These are phyloP conservation scores for Leuciscus idus DNA, from an alignment of 2,113 vertebrate genomes.

Conservation along the genomic window DNA sequence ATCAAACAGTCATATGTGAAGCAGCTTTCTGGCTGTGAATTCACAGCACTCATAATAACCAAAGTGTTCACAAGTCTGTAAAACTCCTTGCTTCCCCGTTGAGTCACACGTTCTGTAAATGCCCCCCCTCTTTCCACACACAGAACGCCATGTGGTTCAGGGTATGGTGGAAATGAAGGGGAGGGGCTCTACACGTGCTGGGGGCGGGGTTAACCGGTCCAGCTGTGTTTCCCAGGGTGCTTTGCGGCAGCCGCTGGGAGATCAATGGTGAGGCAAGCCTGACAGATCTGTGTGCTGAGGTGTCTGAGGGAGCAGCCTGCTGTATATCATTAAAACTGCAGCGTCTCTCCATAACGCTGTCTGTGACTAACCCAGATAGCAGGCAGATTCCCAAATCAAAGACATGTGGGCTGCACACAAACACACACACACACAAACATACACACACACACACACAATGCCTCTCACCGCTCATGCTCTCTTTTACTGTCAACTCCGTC, in stretches of 20 bases:
- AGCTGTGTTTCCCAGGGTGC: slow-evolving; percentile 63
- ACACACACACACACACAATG: slow-evolving; percentile 16
- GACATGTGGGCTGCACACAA: slow-evolving; percentile 50
- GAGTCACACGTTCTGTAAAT: slow-evolving; percentile 22
- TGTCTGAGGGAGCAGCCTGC: slow-evolving; percentile 63
- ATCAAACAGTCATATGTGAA: slow-evolving; percentile 40
- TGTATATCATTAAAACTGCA: slow-evolving; percentile 65
- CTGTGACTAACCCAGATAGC: slow-evolving; percentile 63
- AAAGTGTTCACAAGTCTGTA: slow-evolving; percentile 45
- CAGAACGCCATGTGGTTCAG: neutral
- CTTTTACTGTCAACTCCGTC: slow-evolving; percentile 33
- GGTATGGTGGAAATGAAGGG: neutral
- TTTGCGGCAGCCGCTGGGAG: slow-evolving; percentile 53
- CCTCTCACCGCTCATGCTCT: neutral
- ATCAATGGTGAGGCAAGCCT: slow-evolving; percentile 61
- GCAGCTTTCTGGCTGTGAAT: slow-evolving; percentile 28
- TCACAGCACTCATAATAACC: slow-evolving; percentile 23
- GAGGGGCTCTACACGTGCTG: slow-evolving; percentile 35
- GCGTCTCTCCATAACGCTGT: slow-evolving; percentile 53
- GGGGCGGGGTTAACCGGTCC: slow-evolving; percentile 49
- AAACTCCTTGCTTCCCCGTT: slow-evolving; percentile 12
- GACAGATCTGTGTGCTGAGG: slow-evolving; percentile 62
- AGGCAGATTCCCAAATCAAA: slow-evolving; percentile 64
- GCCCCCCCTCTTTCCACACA: neutral
- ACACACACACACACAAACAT: slow-evolving; percentile 38